Evolutionary conservation across 2,797 vertebrate genomes (phyloP).

Genomic region (Rhodeus uyekii): DNA sequence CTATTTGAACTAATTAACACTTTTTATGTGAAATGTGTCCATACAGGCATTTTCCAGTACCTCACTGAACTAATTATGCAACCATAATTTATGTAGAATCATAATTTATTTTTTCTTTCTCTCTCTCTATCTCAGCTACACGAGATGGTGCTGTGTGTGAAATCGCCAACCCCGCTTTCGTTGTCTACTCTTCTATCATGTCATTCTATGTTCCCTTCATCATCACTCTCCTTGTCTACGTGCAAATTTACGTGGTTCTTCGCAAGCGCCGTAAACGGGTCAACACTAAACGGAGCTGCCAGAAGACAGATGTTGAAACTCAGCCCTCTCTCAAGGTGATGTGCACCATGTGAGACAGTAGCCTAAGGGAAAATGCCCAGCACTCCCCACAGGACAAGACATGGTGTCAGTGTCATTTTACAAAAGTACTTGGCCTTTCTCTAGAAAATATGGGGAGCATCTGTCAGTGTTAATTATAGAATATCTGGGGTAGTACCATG

Average conservation of each 20-base stretch:
- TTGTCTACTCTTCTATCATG: conserved; percentile 97
- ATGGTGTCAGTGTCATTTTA: conserved; percentile 20
- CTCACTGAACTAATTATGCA: conserved; percentile 3
- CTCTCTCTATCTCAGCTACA: conserved; percentile 76
- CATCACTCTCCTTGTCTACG: conserved; percentile 96
- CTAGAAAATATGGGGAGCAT: conserved; percentile 16
- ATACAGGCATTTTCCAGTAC: not conserved
- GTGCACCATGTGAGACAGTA: not conserved
- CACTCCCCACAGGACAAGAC: not conserved
- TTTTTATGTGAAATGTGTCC: not conserved
- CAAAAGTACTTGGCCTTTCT: not conserved
- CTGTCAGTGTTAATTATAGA: conserved; percentile 47
- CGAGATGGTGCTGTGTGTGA: conserved; percentile 86
- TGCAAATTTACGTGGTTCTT: conserved; percentile 97
- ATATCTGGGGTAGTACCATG: not conserved
- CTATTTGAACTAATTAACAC: conserved; percentile 10
- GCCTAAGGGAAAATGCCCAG: conserved; percentile 26
- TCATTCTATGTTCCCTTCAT: conserved; percentile 99
- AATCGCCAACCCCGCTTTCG: conserved; percentile 96
- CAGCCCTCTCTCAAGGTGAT: conserved; percentile 86
- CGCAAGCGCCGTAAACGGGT: conserved; percentile 92
- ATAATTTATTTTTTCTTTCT: conserved; percentile 1
- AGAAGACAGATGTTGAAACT: conserved; percentile 69
- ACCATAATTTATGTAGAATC: not conserved
- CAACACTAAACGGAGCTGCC: conserved; percentile 90